These are phyloP conservation scores for Atherix ibis DNA, from an alignment of 2,888 invertebrate genomes.

Conservation along the genomic window DNA sequence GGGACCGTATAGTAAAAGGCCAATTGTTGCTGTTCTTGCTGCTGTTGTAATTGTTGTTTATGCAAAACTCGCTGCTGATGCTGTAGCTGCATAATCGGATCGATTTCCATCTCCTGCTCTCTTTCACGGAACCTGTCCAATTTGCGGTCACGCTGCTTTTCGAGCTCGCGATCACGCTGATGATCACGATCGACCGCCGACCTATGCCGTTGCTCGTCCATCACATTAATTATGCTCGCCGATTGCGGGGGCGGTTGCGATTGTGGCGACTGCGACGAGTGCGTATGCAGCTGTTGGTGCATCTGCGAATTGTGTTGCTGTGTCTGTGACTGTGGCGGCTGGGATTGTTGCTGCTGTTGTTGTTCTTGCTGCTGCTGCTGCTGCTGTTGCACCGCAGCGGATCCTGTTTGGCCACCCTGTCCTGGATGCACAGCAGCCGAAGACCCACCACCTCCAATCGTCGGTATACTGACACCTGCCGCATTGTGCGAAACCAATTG, in stretches of 20 bases:
- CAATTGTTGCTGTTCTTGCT: no score
- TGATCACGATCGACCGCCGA: slow-evolving; percentile 9
- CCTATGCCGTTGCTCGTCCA: slow-evolving; percentile 8
- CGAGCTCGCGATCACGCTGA: background rate
- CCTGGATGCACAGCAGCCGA: background rate
- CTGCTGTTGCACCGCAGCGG: background rate
- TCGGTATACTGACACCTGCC: background rate
- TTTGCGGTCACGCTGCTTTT: slow-evolving; percentile 8
- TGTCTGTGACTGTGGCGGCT: background rate
- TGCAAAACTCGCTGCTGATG: slow-evolving; percentile 19
- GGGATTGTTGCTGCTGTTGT: background rate
- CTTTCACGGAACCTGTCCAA: slow-evolving; percentile 9
- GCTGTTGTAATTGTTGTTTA: no score
- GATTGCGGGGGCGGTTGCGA: background rate
- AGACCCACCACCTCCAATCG: background rate
- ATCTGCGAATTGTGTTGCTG: background rate
- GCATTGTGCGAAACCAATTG: slow-evolving; percentile 8
- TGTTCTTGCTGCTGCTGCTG: background rate
- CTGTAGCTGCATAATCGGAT: slow-evolving; percentile 10
- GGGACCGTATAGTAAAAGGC: no score
- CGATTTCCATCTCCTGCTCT: slow-evolving; percentile 11
- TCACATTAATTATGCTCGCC: slow-evolving; percentile 6
- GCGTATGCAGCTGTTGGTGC: background rate
- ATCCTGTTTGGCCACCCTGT: background rate
- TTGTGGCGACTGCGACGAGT: background rate